Base-by-base conservation (phyloP, 30 jellyfish, hydroid and myxozoan species). In the Aurelia aurita complex sp. Pacific region DNA sequence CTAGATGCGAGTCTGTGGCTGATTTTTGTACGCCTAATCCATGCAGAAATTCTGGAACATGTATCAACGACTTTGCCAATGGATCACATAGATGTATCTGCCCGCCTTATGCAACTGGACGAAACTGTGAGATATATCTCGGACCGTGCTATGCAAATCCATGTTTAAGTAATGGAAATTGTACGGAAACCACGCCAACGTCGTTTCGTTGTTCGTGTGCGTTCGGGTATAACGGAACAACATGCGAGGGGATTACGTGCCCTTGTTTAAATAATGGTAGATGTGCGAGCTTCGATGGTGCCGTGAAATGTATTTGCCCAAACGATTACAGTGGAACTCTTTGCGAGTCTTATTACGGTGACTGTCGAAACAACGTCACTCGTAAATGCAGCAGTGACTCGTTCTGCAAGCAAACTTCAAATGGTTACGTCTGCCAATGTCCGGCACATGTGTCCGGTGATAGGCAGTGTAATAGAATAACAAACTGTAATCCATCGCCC, bases 351-450 rank as follows among this genome's bases (percentile, higher is more conserved):
- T 74, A 51, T 67, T 71, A 70, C 51, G 97, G 97, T 15, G 98
- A 92, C 73, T 92, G 98, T 62, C 91, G 96, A 52, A 92, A 86
- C 81, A 66, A 79, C 50, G 67, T 81, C 2, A 17, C 89, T 52
- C 79, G 81, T 15, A 86, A 52, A 55, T 86, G 97, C 63, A 34
- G 60, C 13, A 74, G 67, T 43, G 53, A 67, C 67, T 34, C 90
- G 3, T 64, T 42, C 51, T 92, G 98, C 65, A 76, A 36, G 83
- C 85, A 59, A 35, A 51, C 94, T 2, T 16, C 74, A 7, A 72
- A 92, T 64, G 98, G 98, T 1, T 82, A 82, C 62, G 79, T 65
- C 6, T 92, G 98, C 70, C 85, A 73, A 23, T 92, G 98, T 69
- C 98, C 97, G 10, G 73, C 85, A 19, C 95, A 83, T 62, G 63